phyloP scores from a whole-genome alignment of 2,888 invertebrate genomes.

The Pterostichus niger region DNA sequence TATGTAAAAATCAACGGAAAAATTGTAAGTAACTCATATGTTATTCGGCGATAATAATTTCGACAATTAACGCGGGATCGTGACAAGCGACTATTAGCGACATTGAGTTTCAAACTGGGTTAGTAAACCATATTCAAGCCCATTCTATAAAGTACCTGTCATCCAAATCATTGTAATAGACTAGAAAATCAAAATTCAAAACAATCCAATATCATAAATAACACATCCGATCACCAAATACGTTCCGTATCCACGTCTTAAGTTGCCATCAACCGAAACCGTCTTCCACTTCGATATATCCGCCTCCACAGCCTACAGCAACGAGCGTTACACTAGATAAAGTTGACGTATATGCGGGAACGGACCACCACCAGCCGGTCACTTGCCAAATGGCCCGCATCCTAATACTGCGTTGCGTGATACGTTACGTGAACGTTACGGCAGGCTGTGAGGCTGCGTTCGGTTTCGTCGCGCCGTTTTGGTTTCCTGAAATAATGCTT shows the following conservation, averaged over 20 bases:
- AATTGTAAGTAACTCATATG: no score
- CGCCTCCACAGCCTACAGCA: neutral
- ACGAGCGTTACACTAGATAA: slow-evolving; percentile 61
- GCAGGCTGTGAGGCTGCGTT: neutral
- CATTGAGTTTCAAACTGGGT: no score
- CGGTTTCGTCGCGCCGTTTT: slow-evolving; percentile 15
- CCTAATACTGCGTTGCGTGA: slow-evolving; percentile 27
- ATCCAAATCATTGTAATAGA: neutral
- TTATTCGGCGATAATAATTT: no score
- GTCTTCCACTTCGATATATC: neutral
- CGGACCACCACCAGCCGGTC: slow-evolving; percentile 28
- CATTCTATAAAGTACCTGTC: no score
- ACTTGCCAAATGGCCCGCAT: slow-evolving; percentile 62
- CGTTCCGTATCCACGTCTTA: slow-evolving; percentile 3
- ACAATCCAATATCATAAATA: slow-evolving; percentile 47
- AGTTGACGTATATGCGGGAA: slow-evolving; percentile 60
- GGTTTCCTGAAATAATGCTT: slow-evolving; percentile 28
- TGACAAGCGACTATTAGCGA: no score
- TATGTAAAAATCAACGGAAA: no score
- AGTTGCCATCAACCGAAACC: neutral
- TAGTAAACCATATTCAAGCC: neutral
- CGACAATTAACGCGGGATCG: no score
- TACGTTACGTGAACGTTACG: slow-evolving; percentile 17
- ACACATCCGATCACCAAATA: neutral
- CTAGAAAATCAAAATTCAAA: slow-evolving; percentile 1